Conservation (phyloP, 37 sponge, comb jelly and placozoan genomes). For the Hormiphora californensis region DNA sequence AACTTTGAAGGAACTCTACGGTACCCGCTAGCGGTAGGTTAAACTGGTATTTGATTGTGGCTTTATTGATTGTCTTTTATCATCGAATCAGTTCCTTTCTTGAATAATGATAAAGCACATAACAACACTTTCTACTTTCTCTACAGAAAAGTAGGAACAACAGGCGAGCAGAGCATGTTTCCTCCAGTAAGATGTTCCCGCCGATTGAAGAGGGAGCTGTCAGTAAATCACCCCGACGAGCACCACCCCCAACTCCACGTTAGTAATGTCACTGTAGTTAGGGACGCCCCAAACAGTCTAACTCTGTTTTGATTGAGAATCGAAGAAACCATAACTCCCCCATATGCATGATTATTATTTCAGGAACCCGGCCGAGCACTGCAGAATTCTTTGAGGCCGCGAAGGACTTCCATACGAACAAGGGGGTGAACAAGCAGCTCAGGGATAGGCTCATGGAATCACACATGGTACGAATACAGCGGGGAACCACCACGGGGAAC, state of each 20-base stretch:
- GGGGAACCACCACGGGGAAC: too few species aligned
- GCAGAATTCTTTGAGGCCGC: conserved; percentile 3
- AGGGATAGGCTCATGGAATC: neutral
- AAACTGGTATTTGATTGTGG: neutral
- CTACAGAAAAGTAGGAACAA: neutral
- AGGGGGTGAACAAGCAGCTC: neutral
- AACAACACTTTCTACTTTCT: too few species aligned
- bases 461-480: conserved; percentile 27
- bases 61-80: neutral
- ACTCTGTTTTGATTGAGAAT: too few species aligned
- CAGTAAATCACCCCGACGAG: neutral
- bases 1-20: neutral
- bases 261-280: too few species aligned
- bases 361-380: neutral
- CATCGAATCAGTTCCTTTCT: neutral
- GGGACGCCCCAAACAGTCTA: too few species aligned
- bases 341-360: too few species aligned
- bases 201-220: neutral
- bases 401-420: neutral
- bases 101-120: too few species aligned
- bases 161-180: neutral
- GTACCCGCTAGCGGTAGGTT: conserved; percentile 5
- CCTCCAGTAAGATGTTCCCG: neutral
- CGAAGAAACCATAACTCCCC: too few species aligned
- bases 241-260: too few species aligned